Evolutionary conservation across 2,888 invertebrate genomes (phyloP).

Genomic region (Mycalesis mineus): DNA sequence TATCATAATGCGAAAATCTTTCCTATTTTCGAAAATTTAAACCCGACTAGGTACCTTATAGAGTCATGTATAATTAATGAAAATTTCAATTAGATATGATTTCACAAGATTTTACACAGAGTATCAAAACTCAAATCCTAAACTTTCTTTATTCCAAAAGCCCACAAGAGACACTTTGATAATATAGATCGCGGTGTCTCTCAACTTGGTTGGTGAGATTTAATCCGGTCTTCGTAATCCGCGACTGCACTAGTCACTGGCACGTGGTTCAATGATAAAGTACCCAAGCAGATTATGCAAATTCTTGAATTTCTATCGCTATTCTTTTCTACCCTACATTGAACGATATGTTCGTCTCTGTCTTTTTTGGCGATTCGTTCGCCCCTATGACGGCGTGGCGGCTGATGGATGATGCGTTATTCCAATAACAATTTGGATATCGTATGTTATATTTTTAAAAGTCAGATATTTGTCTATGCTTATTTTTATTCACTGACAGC

Average conservation of each 20-base stretch:
- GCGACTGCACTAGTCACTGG: slow-evolving; percentile 76
- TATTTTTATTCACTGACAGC: slow-evolving; percentile 23
- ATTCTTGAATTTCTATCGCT: slow-evolving; percentile 66
- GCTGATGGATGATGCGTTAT: slow-evolving; percentile 78
- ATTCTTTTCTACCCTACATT: slow-evolving; percentile 46
- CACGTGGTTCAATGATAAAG: slow-evolving; percentile 79
- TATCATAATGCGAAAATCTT: too few relatives aligned
- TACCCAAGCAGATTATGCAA: slow-evolving; percentile 77
- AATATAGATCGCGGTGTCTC: slow-evolving; percentile 22
- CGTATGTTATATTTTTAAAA: slow-evolving; percentile 70
- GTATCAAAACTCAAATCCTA: too few relatives aligned
- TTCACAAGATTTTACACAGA: too few relatives aligned
- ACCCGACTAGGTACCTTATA: too few relatives aligned
- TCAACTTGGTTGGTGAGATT: slow-evolving; percentile 46
- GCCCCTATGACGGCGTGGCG: slow-evolving; percentile 64
- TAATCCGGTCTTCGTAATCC: slow-evolving; percentile 70
- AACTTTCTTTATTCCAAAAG: background rate
- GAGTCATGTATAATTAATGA: too few relatives aligned
- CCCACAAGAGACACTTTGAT: background rate
- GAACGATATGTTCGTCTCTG: slow-evolving; percentile 41
- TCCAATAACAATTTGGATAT: slow-evolving; percentile 77
- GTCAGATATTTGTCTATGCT: slow-evolving; percentile 41
- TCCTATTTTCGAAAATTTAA: too few relatives aligned
- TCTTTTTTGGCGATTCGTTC: slow-evolving; percentile 51
- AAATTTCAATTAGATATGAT: too few relatives aligned